Percentiles rank a stretch among this genome's conserved stretches.
These are phyloP conservation scores for Meghimatium bilineatum DNA, from an alignment of 2,888 invertebrate species.

Conservation along the genomic window DNA sequence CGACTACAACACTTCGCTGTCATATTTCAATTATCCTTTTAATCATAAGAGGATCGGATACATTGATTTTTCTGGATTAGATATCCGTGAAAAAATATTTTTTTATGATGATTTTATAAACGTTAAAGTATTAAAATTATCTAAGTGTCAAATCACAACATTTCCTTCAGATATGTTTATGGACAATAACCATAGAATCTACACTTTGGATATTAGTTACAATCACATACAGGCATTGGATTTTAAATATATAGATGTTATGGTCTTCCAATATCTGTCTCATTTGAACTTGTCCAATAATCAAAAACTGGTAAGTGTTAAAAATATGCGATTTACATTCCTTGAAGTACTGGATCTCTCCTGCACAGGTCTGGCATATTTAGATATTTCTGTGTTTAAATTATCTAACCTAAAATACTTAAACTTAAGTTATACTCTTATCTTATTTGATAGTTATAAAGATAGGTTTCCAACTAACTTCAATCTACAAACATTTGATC, in stretches of 20 bases:
- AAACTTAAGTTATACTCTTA: constrained; percentile 4
- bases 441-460: background rate
- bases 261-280: background rate
- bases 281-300: constrained; percentile 1
- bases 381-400: background rate
- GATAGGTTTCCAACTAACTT: too few relatives aligned
- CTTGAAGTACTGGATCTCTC: constrained; percentile 35
- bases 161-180: too few relatives aligned
- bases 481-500: constrained; percentile 16
- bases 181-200: background rate
- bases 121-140: too few relatives aligned
- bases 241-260: background rate
- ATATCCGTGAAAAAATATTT: background rate
- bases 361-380: background rate
- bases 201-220: background rate
- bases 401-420: background rate
- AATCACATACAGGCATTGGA: background rate
- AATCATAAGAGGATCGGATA: background rate
- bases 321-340: background rate
- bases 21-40: background rate
- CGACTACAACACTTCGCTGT: background rate
- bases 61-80: too few relatives aligned
- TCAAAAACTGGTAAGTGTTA: background rate
- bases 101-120: too few relatives aligned
- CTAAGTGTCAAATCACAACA: too few relatives aligned